Conservation (phyloP, 1,140 invertebrate species). For the Diabrotica undecimpunctata region DNA sequence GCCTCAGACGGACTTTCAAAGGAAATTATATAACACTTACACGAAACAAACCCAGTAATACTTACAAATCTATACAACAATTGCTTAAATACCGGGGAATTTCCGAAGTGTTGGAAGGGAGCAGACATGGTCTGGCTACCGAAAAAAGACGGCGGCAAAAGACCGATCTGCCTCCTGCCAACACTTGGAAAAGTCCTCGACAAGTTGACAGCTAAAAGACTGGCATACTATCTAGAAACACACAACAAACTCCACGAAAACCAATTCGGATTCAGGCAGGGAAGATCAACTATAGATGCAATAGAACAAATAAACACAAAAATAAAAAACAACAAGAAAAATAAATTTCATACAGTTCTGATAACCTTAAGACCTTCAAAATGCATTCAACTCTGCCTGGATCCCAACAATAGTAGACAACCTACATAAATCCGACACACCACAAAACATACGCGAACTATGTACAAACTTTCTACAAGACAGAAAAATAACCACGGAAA, state of each 20-base stretch:
- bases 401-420: too few relatives aligned
- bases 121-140: constrained; percentile 3
- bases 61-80: background rate
- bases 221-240: too few relatives aligned
- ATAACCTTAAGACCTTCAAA: constrained; percentile 20
- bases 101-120: constrained; percentile 4
- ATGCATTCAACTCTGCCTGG: constrained; percentile 27
- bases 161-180: constrained; percentile 1
- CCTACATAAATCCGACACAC: too few relatives aligned
- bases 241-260: too few relatives aligned
- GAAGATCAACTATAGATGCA: too few relatives aligned
- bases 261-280: too few relatives aligned
- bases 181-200: too few relatives aligned
- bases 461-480: constrained; percentile 14
- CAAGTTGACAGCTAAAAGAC: too few relatives aligned
- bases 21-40: background rate
- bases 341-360: constrained; percentile 9
- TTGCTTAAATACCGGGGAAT: background rate
- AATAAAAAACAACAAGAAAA: background rate
- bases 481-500: constrained; percentile 18
- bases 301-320: constrained; percentile 5
- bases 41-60: background rate
- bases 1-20: background rate
- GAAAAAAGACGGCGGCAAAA: background rate
- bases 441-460: too few relatives aligned